Percentiles rank a stretch among this genome's conserved stretches.
phyloP scores from a whole-genome alignment of 2,888 invertebrate genomes.

The Caenorhabditis japonica region DNA sequence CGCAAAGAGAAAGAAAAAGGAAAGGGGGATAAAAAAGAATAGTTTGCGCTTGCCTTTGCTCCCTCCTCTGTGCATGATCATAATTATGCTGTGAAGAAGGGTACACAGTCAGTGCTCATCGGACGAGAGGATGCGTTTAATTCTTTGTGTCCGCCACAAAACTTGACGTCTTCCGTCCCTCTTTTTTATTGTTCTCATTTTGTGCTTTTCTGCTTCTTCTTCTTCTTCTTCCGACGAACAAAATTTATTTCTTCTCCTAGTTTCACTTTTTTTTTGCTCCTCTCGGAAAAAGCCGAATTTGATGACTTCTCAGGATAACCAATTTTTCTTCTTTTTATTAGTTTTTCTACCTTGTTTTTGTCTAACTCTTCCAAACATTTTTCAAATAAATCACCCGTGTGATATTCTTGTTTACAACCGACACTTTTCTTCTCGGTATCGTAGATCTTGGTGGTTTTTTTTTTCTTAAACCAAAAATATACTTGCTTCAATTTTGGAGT shows the following conservation, averaged over 20 bases:
- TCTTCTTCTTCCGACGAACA: neutral
- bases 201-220: constrained; percentile 3
- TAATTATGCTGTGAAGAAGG: constrained; percentile 33
- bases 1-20: constrained; percentile 9
- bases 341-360: too few species aligned
- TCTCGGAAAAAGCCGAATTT: neutral
- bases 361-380: constrained; percentile 4
- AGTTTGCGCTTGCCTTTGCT: constrained; percentile 26
- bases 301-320: too few species aligned
- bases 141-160: constrained; percentile 9
- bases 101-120: constrained; percentile 42
- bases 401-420: too few species aligned
- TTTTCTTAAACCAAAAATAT: neutral
- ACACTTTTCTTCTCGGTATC: neutral
- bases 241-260: neutral
- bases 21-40: constrained; percentile 24
- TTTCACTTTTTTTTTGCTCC: neutral
- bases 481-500: too few species aligned
- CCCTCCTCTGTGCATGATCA: constrained; percentile 30
- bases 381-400: neutral
- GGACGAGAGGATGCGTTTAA: constrained; percentile 24
- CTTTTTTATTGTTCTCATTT: constrained; percentile 35
- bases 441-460: neutral
- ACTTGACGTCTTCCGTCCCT: constrained; percentile 11
- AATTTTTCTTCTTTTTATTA: constrained; percentile 3